These are phyloP conservation scores for Ondatra zibethicus DNA, from an alignment of 2,113 vertebrate genomes.

Conservation along the genomic window DNA sequence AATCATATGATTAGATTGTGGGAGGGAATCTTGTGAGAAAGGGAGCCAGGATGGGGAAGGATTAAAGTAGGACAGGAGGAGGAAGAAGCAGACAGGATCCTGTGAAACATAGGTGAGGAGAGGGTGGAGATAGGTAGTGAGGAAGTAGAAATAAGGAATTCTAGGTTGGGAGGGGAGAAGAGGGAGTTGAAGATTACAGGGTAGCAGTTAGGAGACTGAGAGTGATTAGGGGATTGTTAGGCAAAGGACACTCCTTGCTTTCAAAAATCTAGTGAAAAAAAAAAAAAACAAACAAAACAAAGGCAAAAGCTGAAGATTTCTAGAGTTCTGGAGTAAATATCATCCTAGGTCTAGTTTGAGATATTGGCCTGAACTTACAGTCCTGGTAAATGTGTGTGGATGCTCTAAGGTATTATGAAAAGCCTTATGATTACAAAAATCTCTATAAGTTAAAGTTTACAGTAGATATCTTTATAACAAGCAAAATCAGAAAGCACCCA, in stretches of 20 bases:
- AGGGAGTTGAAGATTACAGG: neutral
- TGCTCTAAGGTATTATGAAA: neutral
- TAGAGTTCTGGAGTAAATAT: no score
- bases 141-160: neutral
- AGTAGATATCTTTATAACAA: neutral
- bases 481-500: neutral
- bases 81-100: neutral
- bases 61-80: neutral
- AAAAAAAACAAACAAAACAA: no score
- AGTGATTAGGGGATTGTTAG: neutral
- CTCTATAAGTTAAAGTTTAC: neutral
- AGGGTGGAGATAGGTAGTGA: no score
- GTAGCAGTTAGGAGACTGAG: neutral
- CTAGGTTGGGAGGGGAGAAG: neutral
- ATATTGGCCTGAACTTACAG: neutral
- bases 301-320: neutral
- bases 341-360: neutral
- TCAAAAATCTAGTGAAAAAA: neutral
- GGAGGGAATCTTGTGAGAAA: neutral
- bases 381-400: neutral
- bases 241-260: neutral
- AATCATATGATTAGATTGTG: neutral
- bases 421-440: neutral
- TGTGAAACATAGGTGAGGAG: neutral
- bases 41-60: neutral